These are phyloP conservation scores for Oceanodroma leucorhoa DNA, from an alignment of 2,797 vertebrate species.

Conservation along the genomic window DNA sequence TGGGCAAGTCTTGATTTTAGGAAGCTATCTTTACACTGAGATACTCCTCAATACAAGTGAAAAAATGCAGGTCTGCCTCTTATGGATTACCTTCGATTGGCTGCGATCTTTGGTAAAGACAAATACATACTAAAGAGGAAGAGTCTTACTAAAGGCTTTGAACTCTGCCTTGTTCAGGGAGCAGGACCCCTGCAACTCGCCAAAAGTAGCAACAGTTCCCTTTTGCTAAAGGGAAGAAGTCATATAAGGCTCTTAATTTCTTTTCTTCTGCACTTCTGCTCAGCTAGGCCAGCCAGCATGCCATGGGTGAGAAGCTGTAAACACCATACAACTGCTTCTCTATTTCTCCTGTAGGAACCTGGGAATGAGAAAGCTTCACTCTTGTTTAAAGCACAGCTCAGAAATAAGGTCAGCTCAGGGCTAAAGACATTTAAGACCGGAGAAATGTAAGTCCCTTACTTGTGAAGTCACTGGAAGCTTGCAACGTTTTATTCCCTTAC, in stretches of 20 bases:
- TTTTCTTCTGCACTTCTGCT: not conserved
- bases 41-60: not conserved
- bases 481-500: not conserved
- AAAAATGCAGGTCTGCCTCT: not conserved
- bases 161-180: not conserved
- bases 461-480: not conserved
- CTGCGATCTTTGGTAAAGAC: not conserved
- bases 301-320: not conserved
- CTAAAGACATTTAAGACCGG: not conserved
- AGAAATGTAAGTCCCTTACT: not conserved
- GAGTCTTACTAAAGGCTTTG: not conserved
- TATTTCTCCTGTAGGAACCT: not conserved
- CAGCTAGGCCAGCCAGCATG: not conserved
- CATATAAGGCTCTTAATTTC: not conserved
- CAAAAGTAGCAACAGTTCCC: not conserved
- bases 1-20: not conserved
- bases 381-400: not conserved
- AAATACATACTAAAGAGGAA: not conserved
- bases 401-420: not conserved
- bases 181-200: not conserved
- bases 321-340: not conserved
- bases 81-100: rapidly evolving
- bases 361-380: not conserved
- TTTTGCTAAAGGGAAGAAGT: not conserved
- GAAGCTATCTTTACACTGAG: not conserved